phyloP scores from a whole-genome alignment of 1,140 invertebrate species.

The Ips nitidus region DNA sequence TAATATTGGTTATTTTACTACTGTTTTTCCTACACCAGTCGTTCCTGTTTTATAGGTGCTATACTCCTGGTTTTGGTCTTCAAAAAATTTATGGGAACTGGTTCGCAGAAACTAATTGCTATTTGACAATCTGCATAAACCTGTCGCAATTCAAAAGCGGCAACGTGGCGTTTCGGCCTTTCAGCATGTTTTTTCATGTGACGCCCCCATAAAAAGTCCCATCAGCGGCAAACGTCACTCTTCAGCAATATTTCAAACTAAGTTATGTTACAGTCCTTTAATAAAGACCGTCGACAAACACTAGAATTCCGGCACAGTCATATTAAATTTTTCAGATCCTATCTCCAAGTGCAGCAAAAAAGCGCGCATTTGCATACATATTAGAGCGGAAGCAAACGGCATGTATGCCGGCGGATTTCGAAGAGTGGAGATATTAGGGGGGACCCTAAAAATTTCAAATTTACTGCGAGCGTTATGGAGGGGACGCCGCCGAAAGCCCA shows the following conservation, averaged over 20 bases:
- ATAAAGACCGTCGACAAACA: conserved; percentile 25
- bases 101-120: too few relatives aligned
- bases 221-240: neutral
- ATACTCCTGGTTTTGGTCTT: too few relatives aligned
- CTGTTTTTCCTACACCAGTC: too few relatives aligned
- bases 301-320: conserved; percentile 15
- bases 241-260: conserved; percentile 3
- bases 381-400: conserved; percentile 30
- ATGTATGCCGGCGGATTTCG: conserved; percentile 23
- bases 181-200: too few relatives aligned
- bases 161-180: too few relatives aligned
- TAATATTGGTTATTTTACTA: too few relatives aligned
- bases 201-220: neutral
- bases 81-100: too few relatives aligned
- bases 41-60: too few relatives aligned
- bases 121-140: too few relatives aligned
- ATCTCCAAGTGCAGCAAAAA: conserved; percentile 35
- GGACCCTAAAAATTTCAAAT: conserved; percentile 25
- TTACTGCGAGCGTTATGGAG: conserved; percentile 6
- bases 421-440: conserved; percentile 10
- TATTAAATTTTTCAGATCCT: conserved; percentile 36
- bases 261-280: conserved; percentile 17
- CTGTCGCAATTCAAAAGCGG: too few relatives aligned
- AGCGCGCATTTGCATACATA: conserved; percentile 34
- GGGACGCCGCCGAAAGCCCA: neutral